phyloP scores from a whole-genome alignment of 2,113 vertebrate species.

The Bagarius yarrelli region DNA sequence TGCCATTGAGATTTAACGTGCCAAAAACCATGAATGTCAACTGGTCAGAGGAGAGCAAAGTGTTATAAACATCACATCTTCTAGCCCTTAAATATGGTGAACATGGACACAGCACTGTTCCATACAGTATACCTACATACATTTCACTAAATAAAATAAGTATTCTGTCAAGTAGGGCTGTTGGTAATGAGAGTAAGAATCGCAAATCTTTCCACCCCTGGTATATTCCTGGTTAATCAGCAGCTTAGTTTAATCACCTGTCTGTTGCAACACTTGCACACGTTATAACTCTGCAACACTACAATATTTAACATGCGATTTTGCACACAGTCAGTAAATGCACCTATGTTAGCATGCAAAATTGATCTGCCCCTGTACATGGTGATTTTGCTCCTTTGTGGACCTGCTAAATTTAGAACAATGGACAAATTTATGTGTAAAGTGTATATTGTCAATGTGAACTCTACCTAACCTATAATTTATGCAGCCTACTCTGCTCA shows the following conservation, averaged over 20 bases:
- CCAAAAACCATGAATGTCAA: background rate
- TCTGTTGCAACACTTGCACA: background rate
- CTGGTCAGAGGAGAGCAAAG: background rate
- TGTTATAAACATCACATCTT: conserved; percentile 8
- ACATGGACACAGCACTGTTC: background rate
- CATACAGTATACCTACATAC: background rate
- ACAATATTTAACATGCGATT: background rate
- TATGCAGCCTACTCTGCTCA: background rate
- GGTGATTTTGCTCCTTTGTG: background rate
- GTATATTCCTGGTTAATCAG: conserved; percentile 6
- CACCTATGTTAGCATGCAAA: background rate
- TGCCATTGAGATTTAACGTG: background rate
- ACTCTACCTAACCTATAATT: conserved; percentile 8
- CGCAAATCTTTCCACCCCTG: background rate
- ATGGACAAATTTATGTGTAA: background rate
- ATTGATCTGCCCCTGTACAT: background rate
- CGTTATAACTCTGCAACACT: background rate
- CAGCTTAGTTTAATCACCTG: conserved; percentile 2
- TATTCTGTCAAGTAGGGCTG: conserved; percentile 11
- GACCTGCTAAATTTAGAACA: background rate
- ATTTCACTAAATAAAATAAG: background rate
- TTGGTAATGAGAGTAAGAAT: background rate
- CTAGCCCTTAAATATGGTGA: background rate
- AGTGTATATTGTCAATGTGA: conserved; percentile 5
- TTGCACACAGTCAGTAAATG: background rate